Percentiles rank a stretch among this genome's conserved stretches.
Conservation (phyloP, 2,888 invertebrate species). For the Mimumesa dahlbomi region DNA sequence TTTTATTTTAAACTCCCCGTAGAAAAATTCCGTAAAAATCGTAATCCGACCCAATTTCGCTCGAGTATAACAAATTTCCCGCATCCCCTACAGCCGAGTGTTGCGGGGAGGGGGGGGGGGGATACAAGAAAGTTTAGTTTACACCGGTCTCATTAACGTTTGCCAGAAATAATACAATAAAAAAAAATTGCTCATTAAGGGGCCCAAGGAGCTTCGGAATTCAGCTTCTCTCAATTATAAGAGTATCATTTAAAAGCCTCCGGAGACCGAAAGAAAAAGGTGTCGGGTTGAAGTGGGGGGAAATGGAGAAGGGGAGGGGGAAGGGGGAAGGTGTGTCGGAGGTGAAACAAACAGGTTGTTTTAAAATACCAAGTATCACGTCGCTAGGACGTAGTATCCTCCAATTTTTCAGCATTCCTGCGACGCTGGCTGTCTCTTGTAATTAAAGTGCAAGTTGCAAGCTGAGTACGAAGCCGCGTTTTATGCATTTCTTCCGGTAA, state of each 20-base stretch:
- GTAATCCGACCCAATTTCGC: too few relatives aligned
- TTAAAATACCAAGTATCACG: neutral
- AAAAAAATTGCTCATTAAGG: neutral
- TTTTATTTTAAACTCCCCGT: too few relatives aligned
- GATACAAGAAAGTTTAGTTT: too few relatives aligned
- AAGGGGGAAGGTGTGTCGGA: neutral
- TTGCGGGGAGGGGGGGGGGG: too few relatives aligned
- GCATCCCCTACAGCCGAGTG: too few relatives aligned
- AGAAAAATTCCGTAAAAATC: too few relatives aligned
- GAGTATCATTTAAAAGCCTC: neutral
- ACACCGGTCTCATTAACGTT: too few relatives aligned
- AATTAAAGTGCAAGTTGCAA: conserved; percentile 22
- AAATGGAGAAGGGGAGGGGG: neutral
- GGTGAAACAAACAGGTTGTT: neutral
- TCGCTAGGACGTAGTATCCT: neutral
- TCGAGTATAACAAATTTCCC: too few relatives aligned
- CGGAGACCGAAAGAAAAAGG: neutral
- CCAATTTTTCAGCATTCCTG: conserved; percentile 8
- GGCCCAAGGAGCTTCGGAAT: neutral
- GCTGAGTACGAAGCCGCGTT: too few relatives aligned
- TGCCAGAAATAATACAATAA: too few relatives aligned
- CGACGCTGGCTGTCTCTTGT: neutral
- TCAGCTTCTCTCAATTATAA: neutral
- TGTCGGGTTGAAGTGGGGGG: neutral
- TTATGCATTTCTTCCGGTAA: conserved; percentile 1